These are phyloP conservation scores for Microctenopoma lineatum DNA, from an alignment of 2,797 vertebrate genomes.

Conservation along the genomic window DNA sequence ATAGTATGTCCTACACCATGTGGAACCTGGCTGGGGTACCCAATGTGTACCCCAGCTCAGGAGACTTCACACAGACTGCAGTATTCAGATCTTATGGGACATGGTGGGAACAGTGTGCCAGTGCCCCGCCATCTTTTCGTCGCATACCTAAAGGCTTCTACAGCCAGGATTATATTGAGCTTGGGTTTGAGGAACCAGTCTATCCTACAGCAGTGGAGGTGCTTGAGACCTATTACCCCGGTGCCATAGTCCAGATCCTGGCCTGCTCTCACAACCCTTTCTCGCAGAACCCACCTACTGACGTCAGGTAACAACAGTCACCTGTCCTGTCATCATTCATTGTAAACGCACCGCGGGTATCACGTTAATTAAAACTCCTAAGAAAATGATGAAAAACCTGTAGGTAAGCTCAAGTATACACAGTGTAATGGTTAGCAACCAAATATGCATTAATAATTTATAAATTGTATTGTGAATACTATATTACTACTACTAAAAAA, in stretches of 20 bases:
- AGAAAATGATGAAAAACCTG: not conserved
- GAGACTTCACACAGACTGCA: conserved; percentile 98
- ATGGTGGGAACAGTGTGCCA: conserved; percentile 95
- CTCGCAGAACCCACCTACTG: conserved; percentile 90
- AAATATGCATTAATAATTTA: not conserved
- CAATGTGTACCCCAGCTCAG: conserved; percentile 97
- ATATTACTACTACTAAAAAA: too few species aligned
- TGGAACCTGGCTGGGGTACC: conserved; percentile 96
- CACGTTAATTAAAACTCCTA: not conserved
- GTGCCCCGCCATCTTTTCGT: conserved; percentile 86
- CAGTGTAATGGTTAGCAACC: too few species aligned
- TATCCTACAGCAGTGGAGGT: conserved; percentile 97
- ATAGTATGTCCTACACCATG: conserved; percentile 99
- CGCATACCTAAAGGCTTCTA: conserved; percentile 89
- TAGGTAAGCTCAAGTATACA: not conserved
- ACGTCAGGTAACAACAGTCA: conserved; percentile 89
- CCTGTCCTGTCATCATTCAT: conserved; percentile 1
- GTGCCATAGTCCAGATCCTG: conserved; percentile 94
- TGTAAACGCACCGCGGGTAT: not conserved
- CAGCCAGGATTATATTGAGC: conserved; percentile 96
- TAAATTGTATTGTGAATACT: not conserved
- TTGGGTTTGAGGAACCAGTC: conserved; percentile 95
- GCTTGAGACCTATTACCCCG: conserved; percentile 97
- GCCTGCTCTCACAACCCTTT: conserved; percentile 98
- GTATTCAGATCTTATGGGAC: conserved; percentile 95